Conservation (phyloP, 2,113 vertebrate genomes). For the Myxocyprinus asiaticus region DNA sequence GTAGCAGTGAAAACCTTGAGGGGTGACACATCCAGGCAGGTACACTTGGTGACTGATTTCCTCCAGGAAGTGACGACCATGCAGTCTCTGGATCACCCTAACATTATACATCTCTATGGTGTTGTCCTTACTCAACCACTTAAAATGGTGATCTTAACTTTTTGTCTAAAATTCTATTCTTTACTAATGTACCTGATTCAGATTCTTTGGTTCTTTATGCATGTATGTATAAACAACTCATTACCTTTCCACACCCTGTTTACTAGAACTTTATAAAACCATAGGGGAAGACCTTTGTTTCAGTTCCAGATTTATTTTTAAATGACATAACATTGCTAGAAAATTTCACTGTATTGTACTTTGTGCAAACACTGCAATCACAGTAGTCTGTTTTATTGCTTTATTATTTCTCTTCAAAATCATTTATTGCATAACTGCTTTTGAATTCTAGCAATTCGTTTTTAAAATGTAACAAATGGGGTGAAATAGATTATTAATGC, state of each 20-base stretch:
- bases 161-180: background rate
- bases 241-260: background rate
- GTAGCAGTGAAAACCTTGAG: constrained; percentile 86
- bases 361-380: too few relatives aligned
- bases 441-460: too few relatives aligned
- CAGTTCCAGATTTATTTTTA: too few relatives aligned
- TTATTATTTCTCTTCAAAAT: too few relatives aligned
- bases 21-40: constrained; percentile 66
- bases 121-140: constrained; percentile 85
- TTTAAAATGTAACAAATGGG: too few relatives aligned
- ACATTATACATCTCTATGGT: constrained; percentile 85
- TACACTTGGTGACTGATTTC: constrained; percentile 80
- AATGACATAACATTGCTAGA: too few relatives aligned
- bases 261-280: background rate
- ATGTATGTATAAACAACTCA: background rate
- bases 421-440: too few relatives aligned
- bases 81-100: constrained; percentile 85
- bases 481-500: too few relatives aligned
- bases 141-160: constrained; percentile 80
- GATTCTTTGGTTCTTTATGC: background rate
- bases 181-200: background rate
- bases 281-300: too few relatives aligned
- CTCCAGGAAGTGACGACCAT: constrained; percentile 85
- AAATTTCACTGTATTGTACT: too few relatives aligned
- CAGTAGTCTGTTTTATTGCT: too few relatives aligned